Conservation (phyloP, 2,797 vertebrate species). For the Vespertilio murinus region DNA sequence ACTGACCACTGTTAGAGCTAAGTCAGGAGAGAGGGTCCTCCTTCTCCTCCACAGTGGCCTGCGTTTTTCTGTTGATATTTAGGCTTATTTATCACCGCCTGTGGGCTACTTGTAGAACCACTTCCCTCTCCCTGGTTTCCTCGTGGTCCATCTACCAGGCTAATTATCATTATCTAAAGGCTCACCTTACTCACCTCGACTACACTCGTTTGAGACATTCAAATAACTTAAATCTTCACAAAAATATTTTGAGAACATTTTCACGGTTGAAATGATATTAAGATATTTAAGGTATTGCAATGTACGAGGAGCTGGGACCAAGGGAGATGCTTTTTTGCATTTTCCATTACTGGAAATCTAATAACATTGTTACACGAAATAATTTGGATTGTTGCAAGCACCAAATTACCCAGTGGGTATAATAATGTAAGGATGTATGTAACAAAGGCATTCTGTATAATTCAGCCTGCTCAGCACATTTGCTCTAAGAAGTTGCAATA, state of each 20-base stretch:
- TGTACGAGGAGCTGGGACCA: not conserved
- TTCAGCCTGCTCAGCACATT: conserved; percentile 60
- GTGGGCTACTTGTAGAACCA: not conserved
- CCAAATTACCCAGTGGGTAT: conserved; percentile 21
- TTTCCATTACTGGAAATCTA: conserved; percentile 51
- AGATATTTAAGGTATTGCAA: conserved; percentile 41
- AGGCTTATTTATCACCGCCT: not conserved
- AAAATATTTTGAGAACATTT: conserved; percentile 49
- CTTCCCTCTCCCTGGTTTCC: not conserved
- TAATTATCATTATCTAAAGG: not conserved
- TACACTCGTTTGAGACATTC: not conserved
- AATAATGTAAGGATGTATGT: not conserved
- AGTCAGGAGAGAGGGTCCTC: not conserved
- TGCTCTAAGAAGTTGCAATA: conserved; percentile 9
- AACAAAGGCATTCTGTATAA: not conserved
- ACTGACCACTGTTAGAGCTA: not conserved
- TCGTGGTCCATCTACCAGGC: not conserved
- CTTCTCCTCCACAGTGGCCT: not conserved
- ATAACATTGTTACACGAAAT: conserved; percentile 51
- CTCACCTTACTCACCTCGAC: not conserved
- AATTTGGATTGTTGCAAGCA: conserved; percentile 55
- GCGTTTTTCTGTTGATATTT: not conserved
- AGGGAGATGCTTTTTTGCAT: not conserved
- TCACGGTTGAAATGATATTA: conserved; percentile 5
- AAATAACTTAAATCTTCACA: conserved; percentile 42